These are phyloP conservation scores for Potamilus streckersoni DNA, from an alignment of 1,140 invertebrate species.

Conservation along the genomic window DNA sequence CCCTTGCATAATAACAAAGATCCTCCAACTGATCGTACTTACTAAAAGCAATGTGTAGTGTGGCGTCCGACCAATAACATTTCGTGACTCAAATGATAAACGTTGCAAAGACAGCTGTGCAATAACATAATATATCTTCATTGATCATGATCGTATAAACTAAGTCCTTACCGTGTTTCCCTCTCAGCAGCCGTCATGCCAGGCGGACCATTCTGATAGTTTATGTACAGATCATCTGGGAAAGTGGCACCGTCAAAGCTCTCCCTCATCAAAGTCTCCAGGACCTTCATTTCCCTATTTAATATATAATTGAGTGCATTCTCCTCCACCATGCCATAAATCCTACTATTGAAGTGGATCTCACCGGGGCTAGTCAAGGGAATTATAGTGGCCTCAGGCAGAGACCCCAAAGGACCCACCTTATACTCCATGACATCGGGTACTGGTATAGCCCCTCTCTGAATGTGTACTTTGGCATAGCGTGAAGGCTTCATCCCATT, in stretches of 20 bases:
- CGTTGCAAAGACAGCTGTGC: too few species aligned
- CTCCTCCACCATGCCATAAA: conserved; percentile 13
- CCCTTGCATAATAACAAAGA: too few species aligned
- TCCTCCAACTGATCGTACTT: too few species aligned
- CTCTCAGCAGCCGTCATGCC: conserved; percentile 12
- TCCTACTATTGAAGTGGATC: conserved; percentile 25
- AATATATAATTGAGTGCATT: conserved; percentile 6
- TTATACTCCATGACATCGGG: conserved; percentile 30
- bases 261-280: conserved; percentile 13
- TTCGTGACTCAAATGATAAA: too few species aligned
- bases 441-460: conserved; percentile 1
- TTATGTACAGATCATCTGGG: conserved; percentile 5
- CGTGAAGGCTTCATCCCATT: conserved; percentile 11
- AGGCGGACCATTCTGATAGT: conserved; percentile 23
- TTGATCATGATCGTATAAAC: too few species aligned
- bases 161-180: conserved; percentile 7
- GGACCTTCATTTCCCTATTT: not conserved
- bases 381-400: not conserved
- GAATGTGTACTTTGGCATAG: conserved; percentile 17
- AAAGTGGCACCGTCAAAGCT: conserved; percentile 22
- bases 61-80: too few species aligned
- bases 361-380: conserved; percentile 3
- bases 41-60: too few species aligned
- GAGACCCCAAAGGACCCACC: conserved; percentile 13
- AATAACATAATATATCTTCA: too few species aligned